These are phyloP conservation scores for Sepiola atlantica DNA, from an alignment of 2,888 invertebrate species.

Conservation along the genomic window DNA sequence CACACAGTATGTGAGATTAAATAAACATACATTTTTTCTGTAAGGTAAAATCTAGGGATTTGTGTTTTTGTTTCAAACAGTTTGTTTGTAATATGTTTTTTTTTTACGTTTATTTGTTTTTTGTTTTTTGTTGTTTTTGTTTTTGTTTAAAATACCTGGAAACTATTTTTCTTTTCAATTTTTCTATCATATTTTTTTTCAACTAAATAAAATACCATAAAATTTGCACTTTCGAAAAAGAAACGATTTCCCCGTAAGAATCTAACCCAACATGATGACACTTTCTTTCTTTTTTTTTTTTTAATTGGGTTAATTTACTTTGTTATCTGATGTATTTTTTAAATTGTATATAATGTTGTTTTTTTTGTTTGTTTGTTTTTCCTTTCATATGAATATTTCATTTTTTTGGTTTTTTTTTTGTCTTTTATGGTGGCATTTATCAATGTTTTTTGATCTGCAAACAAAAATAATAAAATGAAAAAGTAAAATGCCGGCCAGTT, in stretches of 20 bases:
- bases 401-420: no score
- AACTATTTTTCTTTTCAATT: conserved; percentile 10
- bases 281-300: not conserved
- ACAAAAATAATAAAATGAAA: no score
- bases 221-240: not conserved
- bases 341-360: not conserved
- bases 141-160: conserved; percentile 1
- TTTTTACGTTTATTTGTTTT: not conserved
- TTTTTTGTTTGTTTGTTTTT: no score
- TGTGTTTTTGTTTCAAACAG: not conserved
- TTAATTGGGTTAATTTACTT: not conserved
- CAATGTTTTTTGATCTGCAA: not conserved
- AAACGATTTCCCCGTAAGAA: not conserved
- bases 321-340: not conserved
- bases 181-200: not conserved
- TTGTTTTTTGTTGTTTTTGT: not conserved
- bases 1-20: not conserved
- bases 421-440: not conserved
- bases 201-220: not conserved
- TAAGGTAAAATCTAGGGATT: not conserved
- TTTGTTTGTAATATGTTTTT: not conserved
- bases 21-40: not conserved
- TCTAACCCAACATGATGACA: not conserved
- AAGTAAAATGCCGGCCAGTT: no score
- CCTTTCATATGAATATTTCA: not conserved